A percentile compares a stretch with the other conserved stretches of the same genome.
Conservation (phyloP, 2,113 vertebrate species). For the Gadus chalcogrammus region DNA sequence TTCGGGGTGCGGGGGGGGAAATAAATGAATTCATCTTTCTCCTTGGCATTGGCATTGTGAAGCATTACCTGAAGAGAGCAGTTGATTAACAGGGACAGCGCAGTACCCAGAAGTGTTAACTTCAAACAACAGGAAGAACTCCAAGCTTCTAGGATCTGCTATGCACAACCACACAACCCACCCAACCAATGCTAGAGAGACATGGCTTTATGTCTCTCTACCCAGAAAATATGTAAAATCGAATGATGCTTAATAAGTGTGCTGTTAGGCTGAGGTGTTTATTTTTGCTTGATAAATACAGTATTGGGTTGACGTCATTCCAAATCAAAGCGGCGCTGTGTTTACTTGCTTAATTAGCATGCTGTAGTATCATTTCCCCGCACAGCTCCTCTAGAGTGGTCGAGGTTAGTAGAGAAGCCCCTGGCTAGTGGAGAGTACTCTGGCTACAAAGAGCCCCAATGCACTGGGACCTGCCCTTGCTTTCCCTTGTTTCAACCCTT, state of each 20-base stretch:
- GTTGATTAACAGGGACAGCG: constrained; percentile 63
- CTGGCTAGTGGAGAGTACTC: constrained; percentile 65
- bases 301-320: constrained; percentile 70
- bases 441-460: constrained; percentile 66
- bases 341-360: constrained; percentile 73
- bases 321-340: constrained; percentile 60
- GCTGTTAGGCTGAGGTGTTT: constrained; percentile 63
- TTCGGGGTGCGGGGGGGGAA: constrained; percentile 32
- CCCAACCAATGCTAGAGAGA: constrained; percentile 31
- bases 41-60: constrained; percentile 35
- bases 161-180: constrained; percentile 37
- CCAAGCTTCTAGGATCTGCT: constrained; percentile 24
- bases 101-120: constrained; percentile 42
- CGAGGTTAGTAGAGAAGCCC: constrained; percentile 64
- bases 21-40: not conserved
- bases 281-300: constrained; percentile 72
- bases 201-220: constrained; percentile 5
- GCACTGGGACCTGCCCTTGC: constrained; percentile 64
- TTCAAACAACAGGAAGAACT: constrained; percentile 39
- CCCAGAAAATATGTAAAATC: constrained; percentile 15
- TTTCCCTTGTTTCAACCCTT: constrained; percentile 49
- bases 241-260: constrained; percentile 29
- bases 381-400: constrained; percentile 52
- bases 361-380: constrained; percentile 66
- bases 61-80: constrained; percentile 57